These are phyloP conservation scores for Pollenia angustigena DNA, from an alignment of 2,888 invertebrate genomes.

Conservation along the genomic window DNA sequence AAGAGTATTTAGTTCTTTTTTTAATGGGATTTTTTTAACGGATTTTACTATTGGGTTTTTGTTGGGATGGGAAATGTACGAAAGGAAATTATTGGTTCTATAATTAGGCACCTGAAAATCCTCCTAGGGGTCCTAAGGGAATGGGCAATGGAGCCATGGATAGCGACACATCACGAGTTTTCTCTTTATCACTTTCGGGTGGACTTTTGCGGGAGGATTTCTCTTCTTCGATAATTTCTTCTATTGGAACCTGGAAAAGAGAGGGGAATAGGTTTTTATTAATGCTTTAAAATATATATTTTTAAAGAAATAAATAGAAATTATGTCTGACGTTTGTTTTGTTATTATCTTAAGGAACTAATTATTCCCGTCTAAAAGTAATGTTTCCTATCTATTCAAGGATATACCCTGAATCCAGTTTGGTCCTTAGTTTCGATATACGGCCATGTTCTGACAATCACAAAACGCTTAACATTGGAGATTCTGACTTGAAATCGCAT, in stretches of 20 bases:
- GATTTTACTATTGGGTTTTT: slow-evolving; percentile 76
- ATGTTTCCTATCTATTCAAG: too few relatives aligned
- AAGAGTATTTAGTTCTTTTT: slow-evolving; percentile 1
- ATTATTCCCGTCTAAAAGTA: too few relatives aligned
- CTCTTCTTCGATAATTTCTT: slow-evolving; percentile 89
- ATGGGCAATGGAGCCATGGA: slow-evolving; percentile 84
- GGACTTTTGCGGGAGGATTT: slow-evolving; percentile 88
- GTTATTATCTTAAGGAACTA: too few relatives aligned
- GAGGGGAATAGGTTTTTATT: neutral
- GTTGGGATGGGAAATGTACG: slow-evolving; percentile 4
- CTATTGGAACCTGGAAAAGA: slow-evolving; percentile 86
- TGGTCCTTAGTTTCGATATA: too few relatives aligned
- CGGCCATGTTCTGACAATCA: too few relatives aligned
- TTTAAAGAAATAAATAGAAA: too few relatives aligned
- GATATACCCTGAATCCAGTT: too few relatives aligned
- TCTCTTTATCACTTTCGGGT: slow-evolving; percentile 88
- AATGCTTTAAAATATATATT: too few relatives aligned
- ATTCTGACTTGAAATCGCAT: too few relatives aligned
- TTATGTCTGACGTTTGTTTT: too few relatives aligned
- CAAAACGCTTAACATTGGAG: too few relatives aligned
- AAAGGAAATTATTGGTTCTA: slow-evolving; percentile 29
- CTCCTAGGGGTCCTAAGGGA: slow-evolving; percentile 84
- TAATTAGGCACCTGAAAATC: slow-evolving; percentile 83
- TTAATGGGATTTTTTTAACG: slow-evolving; percentile 73
- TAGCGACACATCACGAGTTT: slow-evolving; percentile 86